Evolutionary conservation across 2,888 invertebrate genomes (phyloP).

Genomic region (Amphimallon solstitiale): DNA sequence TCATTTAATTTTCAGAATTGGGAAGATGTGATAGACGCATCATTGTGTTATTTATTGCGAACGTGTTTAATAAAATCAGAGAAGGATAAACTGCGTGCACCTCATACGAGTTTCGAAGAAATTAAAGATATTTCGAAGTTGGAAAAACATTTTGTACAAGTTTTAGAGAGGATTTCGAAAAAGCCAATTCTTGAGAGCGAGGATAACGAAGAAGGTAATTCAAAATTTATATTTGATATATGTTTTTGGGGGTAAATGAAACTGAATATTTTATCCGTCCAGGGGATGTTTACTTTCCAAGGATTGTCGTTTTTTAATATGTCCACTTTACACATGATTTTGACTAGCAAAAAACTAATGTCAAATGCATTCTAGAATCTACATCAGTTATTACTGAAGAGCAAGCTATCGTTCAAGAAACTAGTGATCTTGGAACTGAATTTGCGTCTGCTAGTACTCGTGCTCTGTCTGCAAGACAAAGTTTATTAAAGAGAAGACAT

Average conservation of each 20-base stretch:
- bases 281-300: no score
- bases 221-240: no score
- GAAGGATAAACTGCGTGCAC: conserved; percentile 70
- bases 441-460: conserved; percentile 59
- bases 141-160: conserved; percentile 59
- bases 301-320: neutral
- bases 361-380: neutral
- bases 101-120: conserved; percentile 64
- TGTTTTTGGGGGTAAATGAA: no score
- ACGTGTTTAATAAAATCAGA: conserved; percentile 72
- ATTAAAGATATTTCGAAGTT: conserved; percentile 58
- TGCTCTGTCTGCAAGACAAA: conserved; percentile 56
- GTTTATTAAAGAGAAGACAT: conserved; percentile 49
- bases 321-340: neutral
- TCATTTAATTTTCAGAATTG: conserved; percentile 67
- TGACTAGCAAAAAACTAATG: neutral
- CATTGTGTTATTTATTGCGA: conserved; percentile 72
- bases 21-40: conserved; percentile 80
- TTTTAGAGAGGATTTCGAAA: conserved; percentile 57
- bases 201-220: conserved; percentile 4
- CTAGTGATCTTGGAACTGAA: conserved; percentile 52
- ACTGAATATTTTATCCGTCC: no score
- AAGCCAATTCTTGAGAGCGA: conserved; percentile 19
- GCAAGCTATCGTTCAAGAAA: neutral
- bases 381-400: neutral